A percentile compares a stretch with the other conserved stretches of the same genome.
Conservation (phyloP, 2,113 vertebrate species). For the Periophthalmus modestus region DNA sequence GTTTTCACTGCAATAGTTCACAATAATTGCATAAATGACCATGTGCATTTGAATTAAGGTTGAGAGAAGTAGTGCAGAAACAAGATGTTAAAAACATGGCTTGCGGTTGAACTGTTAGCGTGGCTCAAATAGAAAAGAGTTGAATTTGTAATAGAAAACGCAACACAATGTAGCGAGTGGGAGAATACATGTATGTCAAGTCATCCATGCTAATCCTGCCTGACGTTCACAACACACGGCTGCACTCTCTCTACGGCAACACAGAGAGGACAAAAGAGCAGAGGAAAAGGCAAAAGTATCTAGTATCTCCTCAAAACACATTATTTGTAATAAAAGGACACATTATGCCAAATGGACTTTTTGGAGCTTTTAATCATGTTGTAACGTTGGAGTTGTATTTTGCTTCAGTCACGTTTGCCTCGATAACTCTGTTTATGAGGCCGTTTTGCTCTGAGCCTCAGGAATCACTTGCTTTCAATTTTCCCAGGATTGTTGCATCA, state of each 20-base stretch:
- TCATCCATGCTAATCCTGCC: slow-evolving; percentile 34
- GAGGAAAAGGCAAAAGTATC: not conserved
- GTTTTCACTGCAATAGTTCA: not conserved
- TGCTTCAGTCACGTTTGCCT: too few species aligned
- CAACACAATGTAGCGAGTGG: slow-evolving; percentile 11
- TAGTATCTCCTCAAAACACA: not conserved
- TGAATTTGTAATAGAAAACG: slow-evolving; percentile 13
- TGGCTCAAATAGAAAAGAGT: slow-evolving; percentile 1
- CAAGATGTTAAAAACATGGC: slow-evolving; percentile 2
- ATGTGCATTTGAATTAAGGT: not conserved
- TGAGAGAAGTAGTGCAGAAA: not conserved
- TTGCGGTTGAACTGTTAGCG: not conserved
- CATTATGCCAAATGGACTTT: not conserved
- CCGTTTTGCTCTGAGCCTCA: too few species aligned
- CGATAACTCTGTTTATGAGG: too few species aligned
- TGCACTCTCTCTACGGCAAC: slow-evolving; percentile 6
- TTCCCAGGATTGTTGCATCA: too few species aligned
- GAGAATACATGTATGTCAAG: slow-evolving; percentile 18
- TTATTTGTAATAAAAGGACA: too few species aligned
- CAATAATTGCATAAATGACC: not conserved
- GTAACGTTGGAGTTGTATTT: too few species aligned
- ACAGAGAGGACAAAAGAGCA: not conserved
- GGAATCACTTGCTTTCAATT: too few species aligned
- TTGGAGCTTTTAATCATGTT: not conserved
- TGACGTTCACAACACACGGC: slow-evolving; percentile 37